A percentile compares a stretch with the other conserved stretches of the same genome.
phyloP scores from a whole-genome alignment of 2,888 invertebrate genomes.

The Capitulum mitella region DNA sequence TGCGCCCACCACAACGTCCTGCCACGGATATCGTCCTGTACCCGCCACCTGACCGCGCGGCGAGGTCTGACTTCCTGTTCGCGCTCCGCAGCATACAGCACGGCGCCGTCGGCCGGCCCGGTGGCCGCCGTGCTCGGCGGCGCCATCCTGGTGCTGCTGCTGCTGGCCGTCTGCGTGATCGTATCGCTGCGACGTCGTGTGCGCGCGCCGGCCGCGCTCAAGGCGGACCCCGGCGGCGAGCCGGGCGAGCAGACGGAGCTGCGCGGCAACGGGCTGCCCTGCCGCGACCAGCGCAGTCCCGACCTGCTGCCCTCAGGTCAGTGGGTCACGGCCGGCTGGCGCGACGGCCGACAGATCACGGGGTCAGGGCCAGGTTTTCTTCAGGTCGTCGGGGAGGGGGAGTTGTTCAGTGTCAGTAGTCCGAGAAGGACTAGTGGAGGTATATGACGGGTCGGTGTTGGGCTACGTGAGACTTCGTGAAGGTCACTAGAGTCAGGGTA shows the following conservation, averaged over 20 bases:
- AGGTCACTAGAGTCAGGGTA: too few relatives aligned
- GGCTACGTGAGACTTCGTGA: too few relatives aligned
- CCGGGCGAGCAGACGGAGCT: too few relatives aligned
- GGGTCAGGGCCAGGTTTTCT: too few relatives aligned
- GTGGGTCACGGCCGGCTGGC: background rate
- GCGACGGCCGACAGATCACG: too few relatives aligned
- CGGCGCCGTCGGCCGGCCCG: background rate
- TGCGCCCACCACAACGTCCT: background rate
- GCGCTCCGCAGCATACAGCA: background rate
- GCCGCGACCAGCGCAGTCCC: background rate
- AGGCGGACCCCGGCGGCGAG: background rate
- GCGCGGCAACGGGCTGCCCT: background rate
- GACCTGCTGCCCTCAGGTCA: background rate
- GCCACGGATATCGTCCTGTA: too few relatives aligned
- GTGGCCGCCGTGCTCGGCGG: slow-evolving; percentile 16
- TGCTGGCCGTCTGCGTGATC: background rate
- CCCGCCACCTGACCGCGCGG: too few relatives aligned
- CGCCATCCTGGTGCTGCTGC: slow-evolving; percentile 2
- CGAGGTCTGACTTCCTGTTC: too few relatives aligned
- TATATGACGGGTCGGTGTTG: background rate
- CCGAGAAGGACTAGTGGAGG: background rate
- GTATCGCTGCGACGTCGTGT: background rate
- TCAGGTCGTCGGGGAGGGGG: background rate
- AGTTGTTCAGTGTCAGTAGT: background rate
- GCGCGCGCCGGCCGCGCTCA: background rate